A percentile compares a stretch with the other conserved stretches of the same genome.
These are phyloP conservation scores for Salmo trutta DNA, from an alignment of 2,797 vertebrate genomes.

Conservation along the genomic window DNA sequence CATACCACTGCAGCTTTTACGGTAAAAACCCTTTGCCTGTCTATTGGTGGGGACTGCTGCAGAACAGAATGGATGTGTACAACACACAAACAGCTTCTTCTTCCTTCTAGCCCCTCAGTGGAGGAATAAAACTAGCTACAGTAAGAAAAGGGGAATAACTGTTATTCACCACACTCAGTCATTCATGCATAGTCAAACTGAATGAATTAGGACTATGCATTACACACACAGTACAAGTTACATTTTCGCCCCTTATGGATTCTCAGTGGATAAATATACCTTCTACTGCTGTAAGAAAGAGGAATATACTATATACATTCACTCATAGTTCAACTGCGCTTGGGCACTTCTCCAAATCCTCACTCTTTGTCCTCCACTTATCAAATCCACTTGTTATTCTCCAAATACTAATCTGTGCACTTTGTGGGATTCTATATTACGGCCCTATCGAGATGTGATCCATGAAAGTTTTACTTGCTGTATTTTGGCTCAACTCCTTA, in stretches of 20 bases:
- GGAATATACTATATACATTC: neutral
- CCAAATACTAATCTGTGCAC: neutral
- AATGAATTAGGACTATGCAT: no score
- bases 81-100: neutral
- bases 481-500: neutral
- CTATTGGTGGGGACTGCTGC: neutral
- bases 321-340: neutral
- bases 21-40: neutral
- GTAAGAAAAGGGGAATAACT: neutral
- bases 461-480: slow-evolving; percentile 6
- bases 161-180: neutral
- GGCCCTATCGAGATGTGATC: neutral
- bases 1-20: neutral
- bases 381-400: neutral
- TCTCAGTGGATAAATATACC: no score
- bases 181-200: no score
- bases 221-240: no score
- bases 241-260: no score
- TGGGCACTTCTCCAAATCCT: neutral
- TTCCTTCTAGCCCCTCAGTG: neutral
- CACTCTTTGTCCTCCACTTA: neutral
- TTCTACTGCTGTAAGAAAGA: no score
- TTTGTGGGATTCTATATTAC: neutral
- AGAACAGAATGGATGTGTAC: neutral
- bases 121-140: neutral